Evolutionary conservation across 64 coral and sea anemone species (phyloP).

Genomic region (Montipora efflorescens): DNA sequence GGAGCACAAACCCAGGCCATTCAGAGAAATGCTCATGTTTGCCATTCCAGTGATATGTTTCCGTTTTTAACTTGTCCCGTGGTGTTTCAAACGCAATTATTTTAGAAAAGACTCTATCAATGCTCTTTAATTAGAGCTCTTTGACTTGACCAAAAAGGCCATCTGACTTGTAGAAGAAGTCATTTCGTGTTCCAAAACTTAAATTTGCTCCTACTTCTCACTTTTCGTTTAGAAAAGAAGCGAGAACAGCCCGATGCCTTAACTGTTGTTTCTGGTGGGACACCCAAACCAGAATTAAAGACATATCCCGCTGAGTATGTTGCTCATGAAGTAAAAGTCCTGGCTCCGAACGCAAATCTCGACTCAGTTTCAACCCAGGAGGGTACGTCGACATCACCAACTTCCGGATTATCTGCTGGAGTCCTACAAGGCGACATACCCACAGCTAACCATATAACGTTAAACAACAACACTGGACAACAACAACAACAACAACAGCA

Average conservation of each 20-base stretch:
- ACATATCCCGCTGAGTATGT: constrained; percentile 9
- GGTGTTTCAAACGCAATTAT: no score
- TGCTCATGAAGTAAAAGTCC: constrained; percentile 13
- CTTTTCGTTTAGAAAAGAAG: constrained; percentile 17
- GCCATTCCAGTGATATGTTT: no score
- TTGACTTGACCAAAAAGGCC: no score
- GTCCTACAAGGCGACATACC: not conserved
- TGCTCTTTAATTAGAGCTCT: no score
- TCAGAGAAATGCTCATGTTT: not conserved
- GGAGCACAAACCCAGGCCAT: no score
- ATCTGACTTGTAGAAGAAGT: not conserved
- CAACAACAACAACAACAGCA: no score
- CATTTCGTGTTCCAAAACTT: not conserved
- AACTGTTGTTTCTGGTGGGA: not conserved
- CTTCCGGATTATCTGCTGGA: not conserved
- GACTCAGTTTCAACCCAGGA: not conserved
- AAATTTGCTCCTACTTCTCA: not conserved
- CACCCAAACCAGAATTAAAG: not conserved
- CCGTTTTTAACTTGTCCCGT: no score
- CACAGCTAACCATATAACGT: not conserved
- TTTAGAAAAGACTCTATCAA: no score
- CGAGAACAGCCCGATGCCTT: not conserved
- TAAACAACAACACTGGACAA: not conserved
- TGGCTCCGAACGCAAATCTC: not conserved
- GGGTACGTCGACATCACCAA: not conserved